These are phyloP conservation scores for Todus mexicanus DNA, from an alignment of 2,797 vertebrate genomes.

Conservation along the genomic window DNA sequence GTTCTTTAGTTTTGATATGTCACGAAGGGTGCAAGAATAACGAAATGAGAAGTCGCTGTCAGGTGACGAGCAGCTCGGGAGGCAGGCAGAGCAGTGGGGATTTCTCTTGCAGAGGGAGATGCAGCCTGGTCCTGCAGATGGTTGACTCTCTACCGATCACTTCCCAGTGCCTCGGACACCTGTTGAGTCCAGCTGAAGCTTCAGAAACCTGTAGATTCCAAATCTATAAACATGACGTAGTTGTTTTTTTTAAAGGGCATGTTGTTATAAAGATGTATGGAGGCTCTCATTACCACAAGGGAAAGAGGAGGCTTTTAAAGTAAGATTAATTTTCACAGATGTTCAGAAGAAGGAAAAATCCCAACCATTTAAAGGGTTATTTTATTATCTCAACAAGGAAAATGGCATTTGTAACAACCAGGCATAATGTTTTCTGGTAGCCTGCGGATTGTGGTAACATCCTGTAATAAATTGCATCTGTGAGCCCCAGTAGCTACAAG, in stretches of 20 bases:
- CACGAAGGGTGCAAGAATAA: not conserved
- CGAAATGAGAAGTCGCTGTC: not conserved
- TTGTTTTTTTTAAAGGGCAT: not conserved
- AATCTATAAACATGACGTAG: not conserved
- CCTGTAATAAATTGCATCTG: constrained; percentile 68
- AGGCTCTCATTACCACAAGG: constrained; percentile 21
- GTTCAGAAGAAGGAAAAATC: constrained; percentile 45
- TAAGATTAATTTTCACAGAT: constrained; percentile 56
- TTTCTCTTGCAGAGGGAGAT: not conserved
- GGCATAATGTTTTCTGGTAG: constrained; percentile 51
- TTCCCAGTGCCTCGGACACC: not conserved
- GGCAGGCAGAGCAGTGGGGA: not conserved
- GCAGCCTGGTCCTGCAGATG: not conserved
- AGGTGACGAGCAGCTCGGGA: not conserved
- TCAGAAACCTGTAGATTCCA: not conserved
- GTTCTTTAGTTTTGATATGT: constrained; percentile 6
- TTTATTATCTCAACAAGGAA: constrained; percentile 63
- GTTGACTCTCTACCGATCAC: not conserved
- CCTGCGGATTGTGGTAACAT: constrained; percentile 50
- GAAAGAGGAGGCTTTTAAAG: constrained; percentile 57
- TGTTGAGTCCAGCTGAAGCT: constrained; percentile 25
- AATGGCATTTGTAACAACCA: constrained; percentile 54
- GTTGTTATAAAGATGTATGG: constrained; percentile 33
- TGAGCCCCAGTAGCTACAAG: constrained; percentile 48
- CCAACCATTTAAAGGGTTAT: constrained; percentile 46